These are phyloP conservation scores for Limanda limanda DNA, from an alignment of 2,113 vertebrate genomes.

Conservation along the genomic window DNA sequence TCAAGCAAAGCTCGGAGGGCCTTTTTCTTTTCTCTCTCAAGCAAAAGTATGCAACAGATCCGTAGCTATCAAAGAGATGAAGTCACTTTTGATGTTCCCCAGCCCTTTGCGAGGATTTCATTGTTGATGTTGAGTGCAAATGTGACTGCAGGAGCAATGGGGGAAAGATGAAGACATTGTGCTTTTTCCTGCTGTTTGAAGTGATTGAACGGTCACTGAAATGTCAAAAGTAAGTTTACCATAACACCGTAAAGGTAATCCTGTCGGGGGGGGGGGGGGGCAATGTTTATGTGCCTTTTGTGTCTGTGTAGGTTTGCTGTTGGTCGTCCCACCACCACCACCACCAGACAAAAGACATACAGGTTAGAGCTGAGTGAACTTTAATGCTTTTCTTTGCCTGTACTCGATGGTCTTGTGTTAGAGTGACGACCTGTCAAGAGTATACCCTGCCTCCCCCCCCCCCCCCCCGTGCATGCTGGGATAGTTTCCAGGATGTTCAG, in stretches of 20 bases:
- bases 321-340: too few relatives aligned
- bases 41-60: conserved; percentile 33
- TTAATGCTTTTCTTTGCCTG: neutral
- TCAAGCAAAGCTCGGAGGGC: neutral
- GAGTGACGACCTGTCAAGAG: neutral
- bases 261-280: neutral
- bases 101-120: conserved; percentile 11
- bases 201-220: neutral
- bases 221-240: neutral
- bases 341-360: neutral
- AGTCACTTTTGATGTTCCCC: conserved; percentile 35
- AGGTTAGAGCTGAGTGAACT: neutral
- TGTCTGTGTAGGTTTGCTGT: neutral
- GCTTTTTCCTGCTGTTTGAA: conserved; percentile 10
- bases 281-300: neutral
- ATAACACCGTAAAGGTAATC: neutral
- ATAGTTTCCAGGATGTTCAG: neutral
- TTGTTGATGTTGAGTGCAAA: conserved; percentile 20
- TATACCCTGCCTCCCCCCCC: neutral
- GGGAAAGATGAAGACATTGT: conserved; percentile 5
- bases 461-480: neutral
- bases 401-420: neutral
- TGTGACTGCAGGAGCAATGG: conserved; percentile 8
- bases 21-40: neutral
- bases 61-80: conserved; percentile 36